A percentile compares a stretch with the other conserved stretches of the same genome.
Conservation (phyloP, 2,797 vertebrate genomes). For the Cyprinodon diabolis region DNA sequence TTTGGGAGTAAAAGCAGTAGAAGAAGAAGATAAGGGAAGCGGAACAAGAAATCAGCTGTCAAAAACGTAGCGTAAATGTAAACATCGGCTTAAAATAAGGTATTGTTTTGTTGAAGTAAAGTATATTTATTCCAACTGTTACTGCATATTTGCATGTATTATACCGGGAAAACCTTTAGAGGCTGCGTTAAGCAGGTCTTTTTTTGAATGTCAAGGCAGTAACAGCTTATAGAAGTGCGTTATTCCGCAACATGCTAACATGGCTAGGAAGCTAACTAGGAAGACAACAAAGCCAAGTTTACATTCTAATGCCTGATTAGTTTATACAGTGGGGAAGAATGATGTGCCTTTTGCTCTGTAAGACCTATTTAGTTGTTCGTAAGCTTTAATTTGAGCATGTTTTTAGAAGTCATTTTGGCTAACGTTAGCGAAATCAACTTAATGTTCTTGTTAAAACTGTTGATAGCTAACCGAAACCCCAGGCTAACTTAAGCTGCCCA, state of each 20-base stretch:
- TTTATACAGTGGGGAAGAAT: accelerated
- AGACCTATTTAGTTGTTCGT: neutral
- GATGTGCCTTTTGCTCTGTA: accelerated
- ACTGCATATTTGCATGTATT: neutral
- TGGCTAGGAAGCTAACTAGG: constrained; percentile 38
- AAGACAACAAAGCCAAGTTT: constrained; percentile 15
- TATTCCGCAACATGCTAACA: constrained; percentile 46
- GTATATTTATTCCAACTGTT: neutral
- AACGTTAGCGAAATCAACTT: constrained; percentile 29
- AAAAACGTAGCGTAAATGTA: constrained; percentile 64
- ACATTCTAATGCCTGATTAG: neutral
- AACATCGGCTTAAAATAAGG: constrained; percentile 45
- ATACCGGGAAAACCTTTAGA: accelerated
- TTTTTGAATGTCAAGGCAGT: constrained; percentile 5
- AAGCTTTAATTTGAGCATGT: neutral
- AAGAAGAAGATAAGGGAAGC: constrained; percentile 15
- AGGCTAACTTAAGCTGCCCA: constrained; percentile 4
- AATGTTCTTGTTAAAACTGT: constrained; percentile 41
- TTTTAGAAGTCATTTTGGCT: neutral
- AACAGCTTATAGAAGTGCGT: constrained; percentile 29
- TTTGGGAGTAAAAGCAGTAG: neutral
- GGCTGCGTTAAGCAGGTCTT: neutral
- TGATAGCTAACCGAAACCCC: constrained; percentile 7
- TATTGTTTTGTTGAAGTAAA: constrained; percentile 13
- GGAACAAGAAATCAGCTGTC: constrained; percentile 71